phyloP scores from a whole-genome alignment of 2,888 invertebrate genomes.

The Asteroscopus sphinx region DNA sequence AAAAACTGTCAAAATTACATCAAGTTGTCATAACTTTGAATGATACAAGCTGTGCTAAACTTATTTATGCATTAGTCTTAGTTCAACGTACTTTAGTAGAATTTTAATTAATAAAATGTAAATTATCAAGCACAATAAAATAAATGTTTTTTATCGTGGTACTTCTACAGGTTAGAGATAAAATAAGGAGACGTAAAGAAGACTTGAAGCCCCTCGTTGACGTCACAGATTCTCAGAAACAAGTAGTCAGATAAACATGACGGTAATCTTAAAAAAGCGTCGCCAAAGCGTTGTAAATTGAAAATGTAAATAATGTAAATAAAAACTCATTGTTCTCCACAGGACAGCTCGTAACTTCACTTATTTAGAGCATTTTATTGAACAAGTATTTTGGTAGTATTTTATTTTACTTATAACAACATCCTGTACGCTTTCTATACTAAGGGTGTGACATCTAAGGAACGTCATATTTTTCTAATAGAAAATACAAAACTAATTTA shows the following conservation, averaged over 20 bases:
- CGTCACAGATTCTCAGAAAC: constrained; percentile 30
- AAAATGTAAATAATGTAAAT: too few species aligned
- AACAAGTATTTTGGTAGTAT: constrained; percentile 23
- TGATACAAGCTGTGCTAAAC: neutral
- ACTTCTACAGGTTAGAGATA: constrained; percentile 9
- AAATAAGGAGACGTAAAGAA: constrained; percentile 33
- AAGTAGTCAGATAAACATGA: constrained; percentile 38
- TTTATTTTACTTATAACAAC: constrained; percentile 20
- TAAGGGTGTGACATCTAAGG: too few species aligned
- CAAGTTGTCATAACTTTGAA: neutral
- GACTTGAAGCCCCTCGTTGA: constrained; percentile 32
- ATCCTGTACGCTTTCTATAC: constrained; percentile 4
- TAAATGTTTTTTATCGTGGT: neutral
- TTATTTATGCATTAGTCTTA: neutral
- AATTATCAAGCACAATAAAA: constrained; percentile 17
- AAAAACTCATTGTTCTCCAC: constrained; percentile 42
- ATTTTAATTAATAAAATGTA: neutral
- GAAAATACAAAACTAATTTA: too few species aligned
- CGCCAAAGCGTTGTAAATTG: constrained; percentile 50
- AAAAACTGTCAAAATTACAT: neutral
- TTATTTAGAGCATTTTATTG: constrained; percentile 38
- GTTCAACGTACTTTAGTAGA: neutral
- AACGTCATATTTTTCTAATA: too few species aligned
- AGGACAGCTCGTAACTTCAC: constrained; percentile 43
- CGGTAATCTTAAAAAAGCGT: constrained; percentile 47